Evolutionary conservation across 2,888 invertebrate genomes (phyloP).

Genomic region (Silvanus unidentatus): DNA sequence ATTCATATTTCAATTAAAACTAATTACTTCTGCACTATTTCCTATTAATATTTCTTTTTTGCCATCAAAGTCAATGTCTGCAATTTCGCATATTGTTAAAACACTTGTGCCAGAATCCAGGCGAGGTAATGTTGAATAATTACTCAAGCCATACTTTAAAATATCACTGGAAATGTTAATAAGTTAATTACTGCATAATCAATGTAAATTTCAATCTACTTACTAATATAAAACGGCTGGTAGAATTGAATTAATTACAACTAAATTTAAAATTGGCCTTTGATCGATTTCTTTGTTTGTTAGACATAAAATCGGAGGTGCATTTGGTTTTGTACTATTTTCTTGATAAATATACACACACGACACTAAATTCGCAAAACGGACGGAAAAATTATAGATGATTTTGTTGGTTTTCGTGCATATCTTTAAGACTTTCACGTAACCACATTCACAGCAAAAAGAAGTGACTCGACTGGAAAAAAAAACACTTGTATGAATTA

Average conservation of each 20-base stretch:
- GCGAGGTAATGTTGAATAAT: slow-evolving; percentile 44
- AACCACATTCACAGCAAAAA: slow-evolving; percentile 58
- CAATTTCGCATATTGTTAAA: slow-evolving; percentile 56
- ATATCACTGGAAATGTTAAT: slow-evolving; percentile 45
- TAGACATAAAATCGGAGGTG: slow-evolving; percentile 18
- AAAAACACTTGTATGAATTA: slow-evolving; percentile 7
- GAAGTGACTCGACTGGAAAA: slow-evolving; percentile 50
- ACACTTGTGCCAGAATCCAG: slow-evolving; percentile 53
- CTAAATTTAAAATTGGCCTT: slow-evolving; percentile 48
- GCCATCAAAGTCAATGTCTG: slow-evolving; percentile 67
- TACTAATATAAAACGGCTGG: slow-evolving; percentile 56
- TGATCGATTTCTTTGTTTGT: not conserved
- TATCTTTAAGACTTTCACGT: slow-evolving; percentile 50
- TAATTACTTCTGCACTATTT: slow-evolving; percentile 56
- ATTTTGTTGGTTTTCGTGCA: slow-evolving; percentile 48
- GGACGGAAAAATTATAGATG: slow-evolving; percentile 48
- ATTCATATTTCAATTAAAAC: not conserved
- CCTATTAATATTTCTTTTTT: slow-evolving; percentile 62
- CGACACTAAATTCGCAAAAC: slow-evolving; percentile 53
- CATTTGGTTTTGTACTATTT: slow-evolving; percentile 14
- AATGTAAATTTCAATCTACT: slow-evolving; percentile 27
- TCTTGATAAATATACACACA: slow-evolving; percentile 49
- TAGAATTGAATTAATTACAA: slow-evolving; percentile 53
- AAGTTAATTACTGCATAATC: not conserved
- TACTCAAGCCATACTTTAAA: slow-evolving; percentile 46